Conservation (phyloP, 2,113 vertebrate genomes). For the Gadus macrocephalus region DNA sequence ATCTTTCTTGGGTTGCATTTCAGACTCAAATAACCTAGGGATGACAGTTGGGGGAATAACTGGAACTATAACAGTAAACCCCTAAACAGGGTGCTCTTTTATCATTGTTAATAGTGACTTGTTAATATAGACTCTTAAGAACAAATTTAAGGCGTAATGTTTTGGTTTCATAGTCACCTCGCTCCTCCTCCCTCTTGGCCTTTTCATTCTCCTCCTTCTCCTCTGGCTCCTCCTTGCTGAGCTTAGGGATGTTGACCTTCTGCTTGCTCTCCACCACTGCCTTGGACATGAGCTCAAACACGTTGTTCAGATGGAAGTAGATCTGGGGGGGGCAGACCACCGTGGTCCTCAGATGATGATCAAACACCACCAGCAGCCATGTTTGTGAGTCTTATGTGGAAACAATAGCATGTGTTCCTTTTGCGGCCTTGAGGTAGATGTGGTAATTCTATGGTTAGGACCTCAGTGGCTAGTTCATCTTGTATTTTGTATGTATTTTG, state of each 20-base stretch:
- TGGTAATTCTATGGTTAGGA: too few species aligned
- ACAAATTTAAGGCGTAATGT: neutral
- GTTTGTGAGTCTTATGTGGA: too few species aligned
- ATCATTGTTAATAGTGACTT: too few species aligned
- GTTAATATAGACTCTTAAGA: neutral
- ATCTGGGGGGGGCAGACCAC: slow-evolving; percentile 45
- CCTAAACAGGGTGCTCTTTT: too few species aligned
- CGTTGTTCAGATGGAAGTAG: slow-evolving; percentile 70
- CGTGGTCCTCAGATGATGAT: neutral
- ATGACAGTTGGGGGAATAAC: neutral
- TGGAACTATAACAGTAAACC: too few species aligned
- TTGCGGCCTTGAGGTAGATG: too few species aligned
- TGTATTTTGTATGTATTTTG: too few species aligned
- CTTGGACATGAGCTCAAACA: slow-evolving; percentile 72
- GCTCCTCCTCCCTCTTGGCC: slow-evolving; percentile 58
- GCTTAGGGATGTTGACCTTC: slow-evolving; percentile 68
- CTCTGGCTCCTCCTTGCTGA: slow-evolving; percentile 61
- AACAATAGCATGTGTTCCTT: too few species aligned
- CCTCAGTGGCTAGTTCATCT: too few species aligned
- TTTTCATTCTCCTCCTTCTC: slow-evolving; percentile 67
- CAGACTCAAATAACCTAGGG: neutral
- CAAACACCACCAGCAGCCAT: neutral
- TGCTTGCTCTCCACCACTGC: slow-evolving; percentile 73
- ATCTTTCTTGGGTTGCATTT: neutral
- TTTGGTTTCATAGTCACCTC: slow-evolving; percentile 36